Conservation (phyloP, 1,140 invertebrate genomes). For the Diorhabda sublineata region DNA sequence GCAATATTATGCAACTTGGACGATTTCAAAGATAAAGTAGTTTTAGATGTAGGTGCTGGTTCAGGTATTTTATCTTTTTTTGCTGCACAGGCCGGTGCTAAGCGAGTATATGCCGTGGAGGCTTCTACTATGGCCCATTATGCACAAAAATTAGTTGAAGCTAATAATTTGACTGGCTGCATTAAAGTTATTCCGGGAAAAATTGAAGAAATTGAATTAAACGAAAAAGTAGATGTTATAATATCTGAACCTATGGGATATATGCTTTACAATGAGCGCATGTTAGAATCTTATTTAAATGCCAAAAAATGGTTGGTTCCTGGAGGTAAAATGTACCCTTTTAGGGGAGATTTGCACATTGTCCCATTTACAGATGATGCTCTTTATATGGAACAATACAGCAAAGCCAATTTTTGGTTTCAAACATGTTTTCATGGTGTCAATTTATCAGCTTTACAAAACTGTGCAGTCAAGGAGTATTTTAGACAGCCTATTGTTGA, state of each 20-base stretch:
- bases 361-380: conserved; percentile 98
- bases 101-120: conserved; percentile 96
- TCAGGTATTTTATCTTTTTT: conserved; percentile 98
- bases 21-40: conserved; percentile 90
- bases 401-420: conserved; percentile 98
- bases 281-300: conserved; percentile 98
- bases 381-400: conserved; percentile 96
- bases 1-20: conserved; percentile 91
- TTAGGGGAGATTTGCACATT: conserved; percentile 92
- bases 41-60: conserved; percentile 95
- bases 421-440: conserved; percentile 98
- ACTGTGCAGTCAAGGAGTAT: conserved; percentile 94
- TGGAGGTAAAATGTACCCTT: conserved; percentile 93
- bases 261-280: conserved; percentile 99
- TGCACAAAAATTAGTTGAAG: conserved; percentile 84
- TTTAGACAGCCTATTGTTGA: conserved; percentile 98
- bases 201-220: conserved; percentile 96
- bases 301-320: conserved; percentile 97
- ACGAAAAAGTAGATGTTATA: conserved; percentile 94
- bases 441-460: conserved; percentile 84
- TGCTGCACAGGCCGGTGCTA: conserved; percentile 94
- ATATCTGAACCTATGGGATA: conserved; percentile 99
- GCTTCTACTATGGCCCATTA: conserved; percentile 98
- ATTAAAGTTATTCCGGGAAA: conserved; percentile 95
- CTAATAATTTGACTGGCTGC: conserved; percentile 82